Conservation (phyloP, 1,140 invertebrate genomes). For the Papilio polytes region DNA sequence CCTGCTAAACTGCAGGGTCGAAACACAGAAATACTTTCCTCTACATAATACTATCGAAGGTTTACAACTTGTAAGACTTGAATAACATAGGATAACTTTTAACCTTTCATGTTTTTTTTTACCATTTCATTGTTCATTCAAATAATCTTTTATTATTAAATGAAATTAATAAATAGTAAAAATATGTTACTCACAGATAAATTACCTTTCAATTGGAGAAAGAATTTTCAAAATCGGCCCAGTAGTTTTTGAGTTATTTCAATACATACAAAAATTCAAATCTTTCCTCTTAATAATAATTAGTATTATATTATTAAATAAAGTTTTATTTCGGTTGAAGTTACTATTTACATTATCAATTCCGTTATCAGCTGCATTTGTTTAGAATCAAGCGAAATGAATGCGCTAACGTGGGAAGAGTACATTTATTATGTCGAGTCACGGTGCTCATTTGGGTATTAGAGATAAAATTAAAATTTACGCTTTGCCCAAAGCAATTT, state of each 20-base stretch:
- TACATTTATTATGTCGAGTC: slow-evolving; percentile 83
- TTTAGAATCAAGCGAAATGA: slow-evolving; percentile 47
- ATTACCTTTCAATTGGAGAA: too few species aligned
- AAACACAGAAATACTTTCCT: neutral
- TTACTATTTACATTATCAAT: neutral
- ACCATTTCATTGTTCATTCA: too few species aligned
- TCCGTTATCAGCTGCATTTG: slow-evolving; percentile 16
- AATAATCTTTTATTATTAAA: too few species aligned
- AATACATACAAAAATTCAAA: too few species aligned
- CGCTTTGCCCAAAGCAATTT: slow-evolving; percentile 83
- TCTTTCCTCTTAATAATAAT: too few species aligned
- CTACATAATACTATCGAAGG: neutral
- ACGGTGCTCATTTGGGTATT: slow-evolving; percentile 82
- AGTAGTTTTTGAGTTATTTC: too few species aligned
- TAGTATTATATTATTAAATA: neutral
- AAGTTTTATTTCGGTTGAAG: neutral
- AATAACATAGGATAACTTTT: too few species aligned
- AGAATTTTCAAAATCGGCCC: too few species aligned
- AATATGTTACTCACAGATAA: too few species aligned
- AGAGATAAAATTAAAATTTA: slow-evolving; percentile 84
- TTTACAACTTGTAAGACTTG: too few species aligned
- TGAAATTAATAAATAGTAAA: too few species aligned
- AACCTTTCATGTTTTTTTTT: too few species aligned
- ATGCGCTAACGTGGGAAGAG: slow-evolving; percentile 77
- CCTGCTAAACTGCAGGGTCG: neutral